These are phyloP conservation scores for Hemistola chrysoprasaria DNA, from an alignment of 2,888 invertebrate species.

Conservation along the genomic window DNA sequence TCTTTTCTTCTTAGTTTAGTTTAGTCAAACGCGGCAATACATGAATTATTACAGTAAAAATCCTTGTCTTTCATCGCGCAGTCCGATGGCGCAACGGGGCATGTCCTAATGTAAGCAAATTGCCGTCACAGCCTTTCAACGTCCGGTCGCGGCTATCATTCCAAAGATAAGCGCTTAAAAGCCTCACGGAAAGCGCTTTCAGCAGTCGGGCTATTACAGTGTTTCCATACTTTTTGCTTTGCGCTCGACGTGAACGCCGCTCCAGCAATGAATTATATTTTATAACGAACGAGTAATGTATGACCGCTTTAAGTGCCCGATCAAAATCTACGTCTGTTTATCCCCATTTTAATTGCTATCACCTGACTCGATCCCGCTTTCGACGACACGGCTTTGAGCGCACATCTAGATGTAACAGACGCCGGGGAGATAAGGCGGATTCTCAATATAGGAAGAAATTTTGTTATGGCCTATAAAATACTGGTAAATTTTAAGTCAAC, in stretches of 20 bases:
- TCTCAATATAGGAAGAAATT: slow-evolving; percentile 12
- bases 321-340: slow-evolving; percentile 36
- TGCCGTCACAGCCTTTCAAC: slow-evolving; percentile 78
- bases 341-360: slow-evolving; percentile 31
- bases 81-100: slow-evolving; percentile 56
- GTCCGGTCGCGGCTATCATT: slow-evolving; percentile 79
- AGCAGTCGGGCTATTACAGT: slow-evolving; percentile 67
- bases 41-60: slow-evolving; percentile 47
- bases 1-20: too few relatives aligned
- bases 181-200: slow-evolving; percentile 77
- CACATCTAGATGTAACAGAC: slow-evolving; percentile 7
- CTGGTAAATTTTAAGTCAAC: slow-evolving; percentile 56
- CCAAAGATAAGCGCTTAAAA: slow-evolving; percentile 81
- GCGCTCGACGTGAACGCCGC: slow-evolving; percentile 35
- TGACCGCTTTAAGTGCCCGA: slow-evolving; percentile 38
- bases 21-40: slow-evolving; percentile 23
- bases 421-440: slow-evolving; percentile 12
- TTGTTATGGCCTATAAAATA: slow-evolving; percentile 35
- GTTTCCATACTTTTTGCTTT: slow-evolving; percentile 66
- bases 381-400: slow-evolving; percentile 5
- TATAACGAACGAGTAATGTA: slow-evolving; percentile 42
- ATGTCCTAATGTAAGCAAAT: slow-evolving; percentile 80
- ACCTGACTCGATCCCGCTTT: slow-evolving; percentile 16
- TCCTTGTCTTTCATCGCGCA: slow-evolving; percentile 44
- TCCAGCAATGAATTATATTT: slow-evolving; percentile 45